These are phyloP conservation scores for Lerista edwardsae DNA, from an alignment of 2,797 vertebrate genomes.

Conservation along the genomic window DNA sequence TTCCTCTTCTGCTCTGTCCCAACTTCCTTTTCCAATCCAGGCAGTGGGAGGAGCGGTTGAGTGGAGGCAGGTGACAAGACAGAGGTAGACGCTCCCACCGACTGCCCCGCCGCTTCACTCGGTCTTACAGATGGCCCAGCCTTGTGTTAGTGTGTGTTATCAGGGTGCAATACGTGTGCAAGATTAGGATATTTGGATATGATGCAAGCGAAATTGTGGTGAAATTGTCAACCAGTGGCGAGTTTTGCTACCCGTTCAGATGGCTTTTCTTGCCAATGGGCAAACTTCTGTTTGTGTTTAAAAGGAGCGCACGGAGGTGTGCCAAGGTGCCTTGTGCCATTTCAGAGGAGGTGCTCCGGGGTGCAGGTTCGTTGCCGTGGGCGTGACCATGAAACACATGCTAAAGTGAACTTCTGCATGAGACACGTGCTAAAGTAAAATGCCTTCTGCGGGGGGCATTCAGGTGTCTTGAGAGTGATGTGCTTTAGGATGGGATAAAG, in stretches of 20 bases:
- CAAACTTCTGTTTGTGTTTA: neutral
- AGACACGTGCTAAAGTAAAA: too few species aligned
- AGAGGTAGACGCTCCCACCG: too few species aligned
- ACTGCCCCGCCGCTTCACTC: too few species aligned
- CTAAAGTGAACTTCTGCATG: too few species aligned
- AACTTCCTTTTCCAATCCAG: too few species aligned
- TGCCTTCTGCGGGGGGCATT: neutral
- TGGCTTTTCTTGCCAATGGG: too few species aligned
- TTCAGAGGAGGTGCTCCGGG: neutral
- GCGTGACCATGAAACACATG: neutral
- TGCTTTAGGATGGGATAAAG: neutral
- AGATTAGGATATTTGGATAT: neutral
- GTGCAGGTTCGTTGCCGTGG: neutral
- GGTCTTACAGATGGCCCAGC: too few species aligned
- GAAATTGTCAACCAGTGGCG: too few species aligned
- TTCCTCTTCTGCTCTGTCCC: too few species aligned
- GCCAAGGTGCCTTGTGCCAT: too few species aligned
- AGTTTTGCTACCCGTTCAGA: neutral
- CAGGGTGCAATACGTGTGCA: neutral
- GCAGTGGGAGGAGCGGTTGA: too few species aligned
- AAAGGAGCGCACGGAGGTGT: neutral
- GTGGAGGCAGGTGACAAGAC: too few species aligned
- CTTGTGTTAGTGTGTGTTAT: neutral
- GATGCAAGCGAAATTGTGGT: neutral
- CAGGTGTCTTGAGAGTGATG: neutral